Conservation (phyloP, 1,140 invertebrate genomes). For the Diploscapter pachys region DNA sequence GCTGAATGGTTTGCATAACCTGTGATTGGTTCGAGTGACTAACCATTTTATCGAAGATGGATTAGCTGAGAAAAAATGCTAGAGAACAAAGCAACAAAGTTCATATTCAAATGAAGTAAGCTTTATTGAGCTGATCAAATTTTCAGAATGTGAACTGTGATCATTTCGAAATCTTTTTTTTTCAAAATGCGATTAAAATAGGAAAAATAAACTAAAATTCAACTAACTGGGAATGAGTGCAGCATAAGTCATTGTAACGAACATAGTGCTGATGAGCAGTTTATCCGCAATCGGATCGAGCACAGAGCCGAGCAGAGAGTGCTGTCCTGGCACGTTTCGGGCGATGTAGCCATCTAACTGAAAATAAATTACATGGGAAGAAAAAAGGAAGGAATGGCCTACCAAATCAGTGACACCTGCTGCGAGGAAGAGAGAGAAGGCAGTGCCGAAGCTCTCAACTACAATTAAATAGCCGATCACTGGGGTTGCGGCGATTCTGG, state of each 20-base stretch:
- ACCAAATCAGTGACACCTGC: constrained; percentile 82
- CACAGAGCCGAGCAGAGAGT: constrained; percentile 85
- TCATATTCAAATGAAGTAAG: no score
- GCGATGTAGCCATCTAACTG: constrained; percentile 94
- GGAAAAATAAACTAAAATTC: background rate
- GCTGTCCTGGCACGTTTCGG: constrained; percentile 81
- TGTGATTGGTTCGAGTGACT: no score
- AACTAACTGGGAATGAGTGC: constrained; percentile 74
- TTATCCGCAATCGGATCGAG: constrained; percentile 98
- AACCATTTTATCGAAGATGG: no score
- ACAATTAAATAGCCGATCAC: constrained; percentile 79
- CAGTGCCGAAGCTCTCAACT: constrained; percentile 71
- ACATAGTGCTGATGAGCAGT: constrained; percentile 81
- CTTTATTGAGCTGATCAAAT: background rate
- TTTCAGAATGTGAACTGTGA: background rate
- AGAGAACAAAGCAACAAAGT: no score
- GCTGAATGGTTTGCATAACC: background rate
- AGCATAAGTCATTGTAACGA: constrained; percentile 78
- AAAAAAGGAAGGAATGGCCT: constrained; percentile 54
- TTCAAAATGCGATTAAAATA: background rate
- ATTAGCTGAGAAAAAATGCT: no score
- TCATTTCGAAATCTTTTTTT: background rate
- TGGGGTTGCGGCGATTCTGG: constrained; percentile 78
- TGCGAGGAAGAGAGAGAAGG: constrained; percentile 71
- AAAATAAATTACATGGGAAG: constrained; percentile 44